These are phyloP conservation scores for Probaryconus sp. DNA, from an alignment of 1,140 invertebrate species.

Conservation along the genomic window DNA sequence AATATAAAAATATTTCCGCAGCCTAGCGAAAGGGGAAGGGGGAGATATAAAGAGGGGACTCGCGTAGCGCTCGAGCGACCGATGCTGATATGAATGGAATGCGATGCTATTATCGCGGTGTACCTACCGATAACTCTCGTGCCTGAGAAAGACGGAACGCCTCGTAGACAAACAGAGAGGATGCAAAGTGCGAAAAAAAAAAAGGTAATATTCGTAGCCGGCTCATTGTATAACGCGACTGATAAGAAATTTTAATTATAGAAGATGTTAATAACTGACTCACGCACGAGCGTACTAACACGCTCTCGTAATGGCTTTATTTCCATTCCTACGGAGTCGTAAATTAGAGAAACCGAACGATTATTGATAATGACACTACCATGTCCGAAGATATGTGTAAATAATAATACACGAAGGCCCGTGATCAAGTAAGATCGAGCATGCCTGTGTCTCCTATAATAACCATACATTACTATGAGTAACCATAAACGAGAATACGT, in stretches of 20 bases:
- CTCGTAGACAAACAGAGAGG: constrained; percentile 11
- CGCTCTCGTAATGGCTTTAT: constrained; percentile 5
- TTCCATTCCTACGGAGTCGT: not conserved
- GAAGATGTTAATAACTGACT: not conserved
- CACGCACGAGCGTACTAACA: no score
- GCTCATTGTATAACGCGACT: constrained; percentile 3
- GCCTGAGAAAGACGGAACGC: constrained; percentile 23
- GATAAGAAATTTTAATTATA: constrained; percentile 11
- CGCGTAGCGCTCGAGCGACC: constrained; percentile 34
- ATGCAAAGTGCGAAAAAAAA: constrained; percentile 28
- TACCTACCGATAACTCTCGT: constrained; percentile 70
- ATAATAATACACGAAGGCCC: no score
- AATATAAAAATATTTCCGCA: constrained; percentile 36
- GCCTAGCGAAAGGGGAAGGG: constrained; percentile 4
- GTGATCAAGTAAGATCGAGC: no score
- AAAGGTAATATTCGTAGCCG: constrained; percentile 6
- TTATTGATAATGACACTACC: no score
- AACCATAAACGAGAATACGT: no score
- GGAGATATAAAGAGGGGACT: not conserved
- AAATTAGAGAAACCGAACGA: no score
- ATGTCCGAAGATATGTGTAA: no score
- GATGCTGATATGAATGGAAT: constrained; percentile 75
- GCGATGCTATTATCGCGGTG: constrained; percentile 73
- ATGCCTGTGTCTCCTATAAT: no score
- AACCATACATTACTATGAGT: no score